phyloP scores from a whole-genome alignment of 2,888 invertebrate species.

The Scaptomyza reducta region DNA sequence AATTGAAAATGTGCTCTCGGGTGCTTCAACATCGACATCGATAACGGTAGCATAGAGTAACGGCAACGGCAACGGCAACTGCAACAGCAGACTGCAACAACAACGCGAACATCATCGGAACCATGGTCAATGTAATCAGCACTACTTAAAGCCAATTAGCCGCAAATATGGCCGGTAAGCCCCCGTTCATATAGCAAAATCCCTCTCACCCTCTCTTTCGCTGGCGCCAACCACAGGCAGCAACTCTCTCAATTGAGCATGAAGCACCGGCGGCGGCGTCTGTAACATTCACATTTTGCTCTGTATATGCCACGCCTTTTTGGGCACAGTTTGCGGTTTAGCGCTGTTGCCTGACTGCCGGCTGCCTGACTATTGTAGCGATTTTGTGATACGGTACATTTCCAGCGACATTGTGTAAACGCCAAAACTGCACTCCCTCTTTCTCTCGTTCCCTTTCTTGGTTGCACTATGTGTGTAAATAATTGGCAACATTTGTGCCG shows the following conservation, averaged over 20 bases:
- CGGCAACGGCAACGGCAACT: constrained; percentile 4
- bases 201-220: neutral
- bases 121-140: constrained; percentile 71
- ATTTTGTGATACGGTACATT: constrained; percentile 59
- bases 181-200: constrained; percentile 33
- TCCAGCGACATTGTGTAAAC: constrained; percentile 60
- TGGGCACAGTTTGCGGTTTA: constrained; percentile 75
- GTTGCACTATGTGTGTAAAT: constrained; percentile 66
- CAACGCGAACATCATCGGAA: constrained; percentile 41
- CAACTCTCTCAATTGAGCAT: constrained; percentile 68
- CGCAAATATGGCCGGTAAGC: constrained; percentile 79
- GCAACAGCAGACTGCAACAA: constrained; percentile 13
- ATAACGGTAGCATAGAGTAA: constrained; percentile 21
- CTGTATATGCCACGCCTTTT: constrained; percentile 67
- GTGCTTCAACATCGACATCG: constrained; percentile 53
- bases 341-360: constrained; percentile 15
- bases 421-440: constrained; percentile 39
- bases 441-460: neutral
- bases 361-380: constrained; percentile 39
- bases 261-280: constrained; percentile 46
- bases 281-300: constrained; percentile 63
- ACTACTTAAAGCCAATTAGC: constrained; percentile 80
- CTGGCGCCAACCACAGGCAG: neutral
- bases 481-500: constrained; percentile 76
- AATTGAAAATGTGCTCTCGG: constrained; percentile 66